Evolutionary conservation across 2,888 invertebrate species (phyloP).

Genomic region (Cabera pusaria): DNA sequence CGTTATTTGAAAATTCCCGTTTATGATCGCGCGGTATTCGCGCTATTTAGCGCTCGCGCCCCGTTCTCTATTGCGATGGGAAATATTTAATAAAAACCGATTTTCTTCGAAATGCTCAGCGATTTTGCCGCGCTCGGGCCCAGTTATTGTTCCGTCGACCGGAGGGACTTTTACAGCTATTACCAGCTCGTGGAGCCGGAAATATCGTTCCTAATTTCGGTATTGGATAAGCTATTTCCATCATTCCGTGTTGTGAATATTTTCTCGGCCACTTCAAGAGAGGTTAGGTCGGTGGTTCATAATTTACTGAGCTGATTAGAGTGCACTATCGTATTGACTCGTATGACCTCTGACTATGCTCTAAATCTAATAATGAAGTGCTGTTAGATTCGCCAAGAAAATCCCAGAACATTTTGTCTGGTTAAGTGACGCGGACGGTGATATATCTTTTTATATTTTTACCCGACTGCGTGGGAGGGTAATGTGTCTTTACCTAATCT

Average conservation of each 20-base stretch:
- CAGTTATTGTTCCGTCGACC: slow-evolving; percentile 32
- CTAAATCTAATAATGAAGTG: no score
- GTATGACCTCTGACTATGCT: no score
- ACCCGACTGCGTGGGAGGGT: no score
- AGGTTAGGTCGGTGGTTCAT: background rate
- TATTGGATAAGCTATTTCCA: slow-evolving; percentile 20
- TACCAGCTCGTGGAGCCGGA: slow-evolving; percentile 27
- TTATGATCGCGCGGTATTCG: slow-evolving; percentile 44
- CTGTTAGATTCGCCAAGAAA: no score
- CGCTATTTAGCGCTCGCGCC: slow-evolving; percentile 45
- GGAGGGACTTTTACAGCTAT: slow-evolving; percentile 32
- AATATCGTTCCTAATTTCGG: slow-evolving; percentile 22
- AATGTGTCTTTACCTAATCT: no score
- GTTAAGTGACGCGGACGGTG: no score
- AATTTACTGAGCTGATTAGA: no score
- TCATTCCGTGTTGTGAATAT: slow-evolving; percentile 12
- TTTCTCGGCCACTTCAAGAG: slow-evolving; percentile 1
- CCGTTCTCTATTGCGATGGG: slow-evolving; percentile 41
- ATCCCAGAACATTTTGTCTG: no score
- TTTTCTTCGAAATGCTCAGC: slow-evolving; percentile 45
- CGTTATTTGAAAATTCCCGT: slow-evolving; percentile 47
- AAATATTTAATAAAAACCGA: slow-evolving; percentile 52
- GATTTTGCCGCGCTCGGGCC: slow-evolving; percentile 38
- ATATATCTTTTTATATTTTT: no score
- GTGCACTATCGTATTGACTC: no score